A percentile compares a stretch with the other conserved stretches of the same genome.
Evolutionary conservation across 2,888 invertebrate species (phyloP).

Genomic region (Tupiocoris notatus): DNA sequence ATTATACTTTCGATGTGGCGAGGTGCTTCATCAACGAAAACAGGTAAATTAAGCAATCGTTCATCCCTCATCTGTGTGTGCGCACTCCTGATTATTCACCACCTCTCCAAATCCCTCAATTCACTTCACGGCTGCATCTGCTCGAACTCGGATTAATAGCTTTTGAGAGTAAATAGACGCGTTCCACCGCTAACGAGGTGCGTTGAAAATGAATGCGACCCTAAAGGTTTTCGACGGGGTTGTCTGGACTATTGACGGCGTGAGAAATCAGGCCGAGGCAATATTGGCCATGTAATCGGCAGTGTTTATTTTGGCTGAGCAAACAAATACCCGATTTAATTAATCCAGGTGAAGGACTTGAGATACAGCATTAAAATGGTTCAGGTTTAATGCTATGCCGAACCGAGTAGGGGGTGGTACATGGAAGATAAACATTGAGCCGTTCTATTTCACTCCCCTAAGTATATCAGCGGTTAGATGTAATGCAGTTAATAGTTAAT

Average conservation of each 20-base stretch:
- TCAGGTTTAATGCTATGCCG: too few relatives aligned
- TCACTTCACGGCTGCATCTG: too few relatives aligned
- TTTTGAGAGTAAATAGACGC: conserved; percentile 33
- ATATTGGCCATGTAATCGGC: conserved; percentile 31
- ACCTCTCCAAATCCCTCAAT: not conserved
- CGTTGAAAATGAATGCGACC: conserved; percentile 15
- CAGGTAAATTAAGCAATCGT: too few relatives aligned
- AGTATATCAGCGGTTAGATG: too few relatives aligned
- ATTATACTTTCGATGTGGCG: too few relatives aligned
- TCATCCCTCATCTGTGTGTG: too few relatives aligned
- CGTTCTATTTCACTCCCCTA: too few relatives aligned
- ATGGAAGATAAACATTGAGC: too few relatives aligned
- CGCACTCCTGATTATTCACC: too few relatives aligned
- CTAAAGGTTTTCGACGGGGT: not conserved
- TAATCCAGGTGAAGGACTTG: conserved; percentile 19
- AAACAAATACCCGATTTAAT: conserved; percentile 33
- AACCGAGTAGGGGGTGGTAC: too few relatives aligned
- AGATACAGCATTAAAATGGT: not conserved
- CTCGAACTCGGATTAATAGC: conserved; percentile 24
- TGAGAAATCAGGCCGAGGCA: conserved; percentile 28
- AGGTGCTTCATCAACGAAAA: too few relatives aligned
- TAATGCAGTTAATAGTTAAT: too few relatives aligned
- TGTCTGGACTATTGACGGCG: not conserved
- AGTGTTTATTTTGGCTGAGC: conserved; percentile 23
- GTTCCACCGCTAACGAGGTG: conserved; percentile 20